Conservation (phyloP, 2,888 invertebrate genomes). For the Strigamia transsilvanica region DNA sequence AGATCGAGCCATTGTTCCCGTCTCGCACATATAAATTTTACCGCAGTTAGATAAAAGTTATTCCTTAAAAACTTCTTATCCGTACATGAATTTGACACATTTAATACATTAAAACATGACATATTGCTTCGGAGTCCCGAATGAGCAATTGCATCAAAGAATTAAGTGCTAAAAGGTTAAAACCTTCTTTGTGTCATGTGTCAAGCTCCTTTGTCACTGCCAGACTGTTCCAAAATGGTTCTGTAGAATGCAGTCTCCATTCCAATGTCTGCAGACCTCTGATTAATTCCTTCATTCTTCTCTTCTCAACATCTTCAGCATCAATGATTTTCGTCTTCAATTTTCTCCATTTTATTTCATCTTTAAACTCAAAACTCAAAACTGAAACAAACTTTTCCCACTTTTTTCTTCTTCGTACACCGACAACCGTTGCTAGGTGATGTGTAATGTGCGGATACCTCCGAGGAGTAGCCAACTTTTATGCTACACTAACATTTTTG, state of each 20-base stretch:
- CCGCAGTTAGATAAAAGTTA: too few relatives aligned
- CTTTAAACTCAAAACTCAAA: too few relatives aligned
- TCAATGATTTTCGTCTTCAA: neutral
- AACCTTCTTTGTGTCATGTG: neutral
- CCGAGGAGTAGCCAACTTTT: neutral
- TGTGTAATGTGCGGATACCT: neutral
- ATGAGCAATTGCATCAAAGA: slow-evolving; percentile 8
- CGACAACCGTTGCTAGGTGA: neutral
- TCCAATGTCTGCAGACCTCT: neutral
- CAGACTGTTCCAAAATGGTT: neutral
- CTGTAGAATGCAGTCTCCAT: too few relatives aligned
- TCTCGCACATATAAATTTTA: too few relatives aligned
- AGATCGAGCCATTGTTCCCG: too few relatives aligned
- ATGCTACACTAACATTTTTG: neutral
- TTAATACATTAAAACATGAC: neutral
- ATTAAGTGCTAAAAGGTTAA: slow-evolving; percentile 8
- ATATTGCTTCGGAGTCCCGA: neutral
- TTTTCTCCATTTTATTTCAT: too few relatives aligned
- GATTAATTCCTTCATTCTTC: neutral
- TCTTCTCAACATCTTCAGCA: neutral
- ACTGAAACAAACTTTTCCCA: too few relatives aligned
- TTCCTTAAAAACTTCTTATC: neutral
- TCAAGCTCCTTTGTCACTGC: neutral
- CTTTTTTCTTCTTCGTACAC: neutral
- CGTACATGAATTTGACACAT: neutral